Percentiles rank a stretch among this genome's conserved stretches.
phyloP scores from a whole-genome alignment of 2,797 vertebrate species.

The Rallus crepitans region DNA sequence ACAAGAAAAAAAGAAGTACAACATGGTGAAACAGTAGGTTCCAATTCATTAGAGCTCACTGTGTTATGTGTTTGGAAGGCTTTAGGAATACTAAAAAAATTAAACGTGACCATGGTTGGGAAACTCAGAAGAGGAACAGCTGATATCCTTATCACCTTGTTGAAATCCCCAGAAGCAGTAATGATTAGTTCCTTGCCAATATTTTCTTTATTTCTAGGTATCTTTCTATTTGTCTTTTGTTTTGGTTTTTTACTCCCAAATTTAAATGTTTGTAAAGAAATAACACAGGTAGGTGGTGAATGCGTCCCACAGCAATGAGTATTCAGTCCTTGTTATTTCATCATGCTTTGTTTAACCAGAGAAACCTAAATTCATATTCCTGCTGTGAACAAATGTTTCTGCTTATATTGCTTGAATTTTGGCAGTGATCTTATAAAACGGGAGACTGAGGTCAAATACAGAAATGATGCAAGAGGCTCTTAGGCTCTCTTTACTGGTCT shows the following conservation, averaged over 20 bases:
- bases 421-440: background rate
- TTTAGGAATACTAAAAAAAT: background rate
- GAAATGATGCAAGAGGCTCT: background rate
- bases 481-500: background rate
- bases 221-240: background rate
- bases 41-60: background rate
- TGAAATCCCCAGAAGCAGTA: background rate
- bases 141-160: background rate
- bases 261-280: conserved; percentile 32
- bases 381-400: conserved; percentile 26
- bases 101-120: background rate
- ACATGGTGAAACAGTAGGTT: background rate
- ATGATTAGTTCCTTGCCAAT: background rate
- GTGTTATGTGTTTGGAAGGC: background rate
- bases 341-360: conserved; percentile 10
- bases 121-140: background rate
- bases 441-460: background rate
- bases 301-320: background rate
- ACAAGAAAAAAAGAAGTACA: background rate
- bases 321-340: background rate
- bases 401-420: background rate
- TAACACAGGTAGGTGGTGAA: background rate
- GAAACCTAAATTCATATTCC: conserved; percentile 7
- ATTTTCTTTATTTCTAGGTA: background rate
- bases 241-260: background rate